Base-by-base conservation (phyloP, 2,113 vertebrate genomes). In the Shinisaurus crocodilurus region DNA sequence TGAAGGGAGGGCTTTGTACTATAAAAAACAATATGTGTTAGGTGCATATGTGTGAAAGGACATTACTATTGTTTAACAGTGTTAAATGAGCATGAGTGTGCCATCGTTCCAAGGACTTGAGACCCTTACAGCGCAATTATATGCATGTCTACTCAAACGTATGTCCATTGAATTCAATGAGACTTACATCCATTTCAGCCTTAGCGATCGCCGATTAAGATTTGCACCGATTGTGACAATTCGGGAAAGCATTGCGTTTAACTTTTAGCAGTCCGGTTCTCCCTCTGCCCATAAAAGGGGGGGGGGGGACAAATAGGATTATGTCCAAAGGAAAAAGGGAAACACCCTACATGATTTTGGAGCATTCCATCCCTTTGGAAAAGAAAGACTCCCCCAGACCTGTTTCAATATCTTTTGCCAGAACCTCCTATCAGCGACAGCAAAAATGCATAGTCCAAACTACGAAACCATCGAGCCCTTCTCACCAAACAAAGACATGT, bases 121-220 rank as follows among this genome's bases (percentile, higher is more conserved):
- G 77, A 77, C 29, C 40, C 15, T 87, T 37, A 16, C 25, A 60
- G 37, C 12, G 29, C 13, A 65, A 23, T 79, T 7, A 3, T 25
- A 34, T 15, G 8, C 15, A 87, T 40, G n/a, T 60, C 10, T 75
- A 1, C 50, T 45, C 25, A 29, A 34, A 65, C 12, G 12, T 6
- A 25, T 4, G 5, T 37, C 60, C 10, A 13, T 10, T 32, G 37
- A 15, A 37, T 29, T 13, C 27, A 67, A 15, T 67, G 23, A 67
- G 25, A 43, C 27, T 45, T 79, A 13, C 6, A 43, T 25, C 13
- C 5, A 6, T 57, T 13, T n/a, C 32, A 82, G 50, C 96, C 81
- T 94, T 27, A n/a, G 91, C 95, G 90, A n/a, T n/a, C n/a, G n/a
- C n/a, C n/a, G n/a, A 95, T 88, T 92, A 94, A 96, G 92, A 93